Evolutionary conservation across 2,888 invertebrate genomes (phyloP), one percentile per base, ranked within the genome.

Genomic region (Osmoderma eremita): DNA sequence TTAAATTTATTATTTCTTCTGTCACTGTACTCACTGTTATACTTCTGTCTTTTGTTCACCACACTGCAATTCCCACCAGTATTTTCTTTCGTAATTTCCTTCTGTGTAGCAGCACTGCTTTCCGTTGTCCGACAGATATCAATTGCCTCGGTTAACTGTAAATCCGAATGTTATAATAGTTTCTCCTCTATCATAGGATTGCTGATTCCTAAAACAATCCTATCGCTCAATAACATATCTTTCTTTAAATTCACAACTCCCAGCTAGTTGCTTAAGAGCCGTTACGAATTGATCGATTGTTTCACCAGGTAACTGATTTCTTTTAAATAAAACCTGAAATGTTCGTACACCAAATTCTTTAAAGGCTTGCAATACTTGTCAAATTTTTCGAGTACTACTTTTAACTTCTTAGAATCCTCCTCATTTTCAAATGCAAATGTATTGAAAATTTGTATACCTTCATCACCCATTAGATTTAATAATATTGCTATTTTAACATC

Each of bases 391-490:
- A 49, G n/a, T 10, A 49, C n/a, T 6, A 10, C 20, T 10, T 17
- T 10, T 1, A n/a, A n/a, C n/a, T n/a, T n/a, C n/a, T n/a, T n/a
- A n/a, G n/a, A n/a, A n/a, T 18, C 5, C 18, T 49, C 18, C 1
- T 5, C 18, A 1, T 2, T 8, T 18, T 49, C 10, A 2, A 12
- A 49, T 20, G 17, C 49, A 49, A 49, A 49, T 24, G 24, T 24
- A 5, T 5, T 24, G 24, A 4, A 24, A 24, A 24, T 24, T 24
- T 24, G 24, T 4, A 24, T 24, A n/a, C 24, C 5, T 4, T 24
- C 24, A 5, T 24, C 24, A 4, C 24, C 70, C 8, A 71, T 5
- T 10, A 69, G 53, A 51, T 72, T 72, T n/a, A 70, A 36, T 30
- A 67, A 51, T 17, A 65, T 65, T n/a, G 61, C 65, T 10, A 65